Evolutionary conservation across 2,797 vertebrate species (phyloP).

Genomic region (Poecilia picta): DNA sequence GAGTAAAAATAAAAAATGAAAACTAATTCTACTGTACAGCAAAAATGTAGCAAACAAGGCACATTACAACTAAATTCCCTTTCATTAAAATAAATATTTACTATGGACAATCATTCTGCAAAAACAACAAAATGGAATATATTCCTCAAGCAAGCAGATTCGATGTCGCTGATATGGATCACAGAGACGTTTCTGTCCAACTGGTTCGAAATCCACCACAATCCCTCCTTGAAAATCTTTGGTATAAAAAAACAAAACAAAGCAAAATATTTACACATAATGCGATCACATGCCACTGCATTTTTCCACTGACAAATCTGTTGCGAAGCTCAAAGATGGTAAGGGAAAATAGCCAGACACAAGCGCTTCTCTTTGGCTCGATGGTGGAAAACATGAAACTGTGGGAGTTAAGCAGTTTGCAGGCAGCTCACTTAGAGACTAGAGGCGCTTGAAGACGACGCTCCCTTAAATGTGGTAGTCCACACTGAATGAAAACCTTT

Average conservation of each 20-base stretch:
- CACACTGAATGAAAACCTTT: constrained; percentile 48
- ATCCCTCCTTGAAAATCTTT: constrained; percentile 56
- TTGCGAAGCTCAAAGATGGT: constrained; percentile 16
- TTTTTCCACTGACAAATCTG: constrained; percentile 40
- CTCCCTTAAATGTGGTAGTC: constrained; percentile 60
- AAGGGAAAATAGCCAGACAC: constrained; percentile 32
- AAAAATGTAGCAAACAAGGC: constrained; percentile 43
- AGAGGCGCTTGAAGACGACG: constrained; percentile 60
- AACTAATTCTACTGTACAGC: constrained; percentile 57
- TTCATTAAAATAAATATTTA: constrained; percentile 76
- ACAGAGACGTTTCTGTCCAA: constrained; percentile 18
- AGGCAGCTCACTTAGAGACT: constrained; percentile 54
- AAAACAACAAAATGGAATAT: constrained; percentile 20
- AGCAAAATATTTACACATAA: constrained; percentile 65
- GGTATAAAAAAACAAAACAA: constrained; percentile 26
- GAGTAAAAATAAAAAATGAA: constrained; percentile 43
- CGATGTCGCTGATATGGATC: constrained; percentile 27
- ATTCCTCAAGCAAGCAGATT: constrained; percentile 41
- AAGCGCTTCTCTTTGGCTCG: constrained; percentile 42
- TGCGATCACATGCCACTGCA: constrained; percentile 33
- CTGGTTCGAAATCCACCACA: constrained; percentile 45
- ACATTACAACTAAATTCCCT: constrained; percentile 55
- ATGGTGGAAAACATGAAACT: constrained; percentile 54
- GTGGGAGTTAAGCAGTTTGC: constrained; percentile 42
- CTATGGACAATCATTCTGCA: constrained; percentile 52